Evolutionary conservation across 1,140 invertebrate genomes (phyloP).

Genomic region (Ridgeia piscesae): DNA sequence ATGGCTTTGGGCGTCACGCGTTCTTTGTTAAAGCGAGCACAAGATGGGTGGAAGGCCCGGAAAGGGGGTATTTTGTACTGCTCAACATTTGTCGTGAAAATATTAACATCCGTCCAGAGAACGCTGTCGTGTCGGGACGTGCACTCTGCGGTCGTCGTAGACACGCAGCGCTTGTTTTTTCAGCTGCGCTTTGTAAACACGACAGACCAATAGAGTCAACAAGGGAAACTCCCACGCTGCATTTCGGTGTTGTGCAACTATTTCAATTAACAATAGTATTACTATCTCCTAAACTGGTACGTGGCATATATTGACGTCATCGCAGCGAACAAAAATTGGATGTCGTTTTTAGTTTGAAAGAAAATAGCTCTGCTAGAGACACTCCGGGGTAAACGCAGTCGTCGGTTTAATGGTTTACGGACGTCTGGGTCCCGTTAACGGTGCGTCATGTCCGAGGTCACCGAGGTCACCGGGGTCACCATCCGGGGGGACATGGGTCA

Average conservation of each 20-base stretch:
- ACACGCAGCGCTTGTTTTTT: not conserved
- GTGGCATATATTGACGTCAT: too few species aligned
- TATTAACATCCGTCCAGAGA: not conserved
- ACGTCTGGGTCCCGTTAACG: not conserved
- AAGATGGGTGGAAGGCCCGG: too few species aligned
- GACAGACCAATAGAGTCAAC: too few species aligned
- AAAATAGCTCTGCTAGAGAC: not conserved
- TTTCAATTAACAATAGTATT: too few species aligned
- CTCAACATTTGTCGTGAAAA: not conserved
- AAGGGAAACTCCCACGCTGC: too few species aligned
- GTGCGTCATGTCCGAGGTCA: too few species aligned
- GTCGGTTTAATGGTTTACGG: not conserved
- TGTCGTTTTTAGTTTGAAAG: not conserved
- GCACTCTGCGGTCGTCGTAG: not conserved
- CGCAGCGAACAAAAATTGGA: not conserved
- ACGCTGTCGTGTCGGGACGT: not conserved
- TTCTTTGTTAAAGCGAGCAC: not conserved
- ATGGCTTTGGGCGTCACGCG: not conserved
- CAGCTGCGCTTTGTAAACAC: not conserved
- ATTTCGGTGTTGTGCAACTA: too few species aligned
- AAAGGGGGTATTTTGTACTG: not conserved
- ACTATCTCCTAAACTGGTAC: too few species aligned
- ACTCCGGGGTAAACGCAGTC: not conserved
- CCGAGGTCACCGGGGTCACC: not conserved
- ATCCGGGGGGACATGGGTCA: not conserved